These are phyloP conservation scores for Anthophora plumipes DNA, from an alignment of 2,888 invertebrate species.

Conservation along the genomic window DNA sequence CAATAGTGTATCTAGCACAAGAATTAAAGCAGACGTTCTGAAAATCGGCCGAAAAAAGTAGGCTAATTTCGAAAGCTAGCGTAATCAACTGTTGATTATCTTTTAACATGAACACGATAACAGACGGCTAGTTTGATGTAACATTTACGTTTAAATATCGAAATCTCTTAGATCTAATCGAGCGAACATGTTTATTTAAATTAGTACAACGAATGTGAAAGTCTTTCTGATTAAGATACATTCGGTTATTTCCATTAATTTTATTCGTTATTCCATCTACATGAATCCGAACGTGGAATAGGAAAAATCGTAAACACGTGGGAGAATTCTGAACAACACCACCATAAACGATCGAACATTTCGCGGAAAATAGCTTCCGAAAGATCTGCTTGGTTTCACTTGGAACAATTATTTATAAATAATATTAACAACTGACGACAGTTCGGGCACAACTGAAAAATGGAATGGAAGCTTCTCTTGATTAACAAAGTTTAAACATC, in stretches of 20 bases:
- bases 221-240: neutral
- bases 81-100: no score
- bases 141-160: neutral
- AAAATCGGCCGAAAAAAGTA: no score
- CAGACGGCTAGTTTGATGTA: neutral
- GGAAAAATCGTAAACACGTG: neutral
- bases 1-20: no score
- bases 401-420: neutral
- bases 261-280: neutral
- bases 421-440: constrained; percentile 3
- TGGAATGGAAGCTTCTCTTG: constrained; percentile 36
- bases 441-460: neutral
- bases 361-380: neutral
- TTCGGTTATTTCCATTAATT: neutral
- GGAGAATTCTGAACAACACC: neutral
- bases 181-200: neutral
- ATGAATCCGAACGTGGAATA: neutral
- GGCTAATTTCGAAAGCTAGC: no score
- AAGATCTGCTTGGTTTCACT: no score
- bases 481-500: constrained; percentile 25
- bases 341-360: no score
- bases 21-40: no score
- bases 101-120: neutral
- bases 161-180: neutral
- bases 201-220: neutral